Percentiles rank a stretch among this genome's conserved stretches.
phyloP scores from a whole-genome alignment of 2,888 invertebrate genomes.

The Epirrhoe alternata region DNA sequence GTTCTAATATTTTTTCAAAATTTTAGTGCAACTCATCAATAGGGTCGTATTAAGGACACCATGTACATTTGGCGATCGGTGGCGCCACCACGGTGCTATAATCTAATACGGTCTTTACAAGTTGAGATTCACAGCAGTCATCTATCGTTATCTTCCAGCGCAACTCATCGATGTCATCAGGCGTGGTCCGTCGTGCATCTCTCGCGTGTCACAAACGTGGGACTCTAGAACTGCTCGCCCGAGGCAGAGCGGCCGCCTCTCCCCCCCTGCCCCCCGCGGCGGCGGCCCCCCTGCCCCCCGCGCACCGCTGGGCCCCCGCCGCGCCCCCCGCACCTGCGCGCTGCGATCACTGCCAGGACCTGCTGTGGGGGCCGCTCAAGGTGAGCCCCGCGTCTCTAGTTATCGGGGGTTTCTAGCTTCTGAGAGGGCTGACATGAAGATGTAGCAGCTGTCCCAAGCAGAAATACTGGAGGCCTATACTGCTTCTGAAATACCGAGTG shows the following conservation, averaged over 20 bases:
- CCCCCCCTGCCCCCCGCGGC: conserved; percentile 67
- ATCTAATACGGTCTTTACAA: too few species aligned
- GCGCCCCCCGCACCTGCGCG: conserved; percentile 86
- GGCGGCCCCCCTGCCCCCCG: conserved; percentile 89
- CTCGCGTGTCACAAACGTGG: conserved; percentile 94
- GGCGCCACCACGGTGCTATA: too few species aligned
- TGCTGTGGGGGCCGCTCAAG: conserved; percentile 96
- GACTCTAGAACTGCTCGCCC: conserved; percentile 94
- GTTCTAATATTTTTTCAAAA: too few species aligned
- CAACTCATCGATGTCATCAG: conserved; percentile 94
- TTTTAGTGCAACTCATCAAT: too few species aligned
- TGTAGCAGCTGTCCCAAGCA: too few species aligned
- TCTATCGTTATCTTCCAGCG: conserved; percentile 77
- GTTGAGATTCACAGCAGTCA: background rate
- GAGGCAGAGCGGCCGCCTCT: conserved; percentile 89
- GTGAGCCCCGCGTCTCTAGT: conserved; percentile 59
- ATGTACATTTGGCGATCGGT: too few species aligned
- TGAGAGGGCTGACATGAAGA: too few species aligned
- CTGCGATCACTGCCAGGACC: conserved; percentile 95
- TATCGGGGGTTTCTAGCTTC: too few species aligned
- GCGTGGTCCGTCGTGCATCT: conserved; percentile 93
- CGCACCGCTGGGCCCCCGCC: conserved; percentile 87
- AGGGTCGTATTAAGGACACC: too few species aligned
- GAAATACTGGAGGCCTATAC: too few species aligned
- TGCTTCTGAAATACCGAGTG: too few species aligned